Percentiles rank a stretch among this genome's conserved stretches.
Conservation (phyloP, 2,797 vertebrate genomes). For the Ceryle rudis region DNA sequence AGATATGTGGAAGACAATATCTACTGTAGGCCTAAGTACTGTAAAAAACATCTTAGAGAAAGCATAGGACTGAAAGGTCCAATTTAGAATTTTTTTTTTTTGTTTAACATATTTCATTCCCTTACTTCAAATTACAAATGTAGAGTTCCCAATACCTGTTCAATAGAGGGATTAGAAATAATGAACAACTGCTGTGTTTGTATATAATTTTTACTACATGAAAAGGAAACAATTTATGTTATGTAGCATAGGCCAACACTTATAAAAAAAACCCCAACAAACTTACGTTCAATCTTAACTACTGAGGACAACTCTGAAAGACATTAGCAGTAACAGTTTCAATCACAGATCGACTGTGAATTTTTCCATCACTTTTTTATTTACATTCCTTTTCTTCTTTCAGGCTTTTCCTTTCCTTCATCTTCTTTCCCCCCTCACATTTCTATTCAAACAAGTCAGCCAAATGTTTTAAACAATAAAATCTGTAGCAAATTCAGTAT, state of each 20-base stretch:
- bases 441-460: background rate
- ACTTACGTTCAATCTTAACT: background rate
- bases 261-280: background rate
- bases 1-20: background rate
- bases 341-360: background rate
- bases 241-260: background rate
- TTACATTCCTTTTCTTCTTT: slow-evolving; percentile 13
- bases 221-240: background rate
- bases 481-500: background rate
- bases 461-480: slow-evolving; percentile 10
- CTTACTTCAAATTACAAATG: background rate
- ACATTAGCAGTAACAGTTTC: background rate
- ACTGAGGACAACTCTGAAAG: background rate
- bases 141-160: background rate
- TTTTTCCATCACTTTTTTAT: background rate
- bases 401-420: background rate
- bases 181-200: background rate
- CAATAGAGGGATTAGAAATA: background rate
- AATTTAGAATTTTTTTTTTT: background rate
- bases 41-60: background rate
- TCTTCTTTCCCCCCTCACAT: background rate
- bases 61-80: background rate
- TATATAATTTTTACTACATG: background rate
- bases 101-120: background rate
- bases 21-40: no score